Base-by-base conservation (phyloP, 1,140 invertebrate species). In the Potamilus streckersoni region DNA sequence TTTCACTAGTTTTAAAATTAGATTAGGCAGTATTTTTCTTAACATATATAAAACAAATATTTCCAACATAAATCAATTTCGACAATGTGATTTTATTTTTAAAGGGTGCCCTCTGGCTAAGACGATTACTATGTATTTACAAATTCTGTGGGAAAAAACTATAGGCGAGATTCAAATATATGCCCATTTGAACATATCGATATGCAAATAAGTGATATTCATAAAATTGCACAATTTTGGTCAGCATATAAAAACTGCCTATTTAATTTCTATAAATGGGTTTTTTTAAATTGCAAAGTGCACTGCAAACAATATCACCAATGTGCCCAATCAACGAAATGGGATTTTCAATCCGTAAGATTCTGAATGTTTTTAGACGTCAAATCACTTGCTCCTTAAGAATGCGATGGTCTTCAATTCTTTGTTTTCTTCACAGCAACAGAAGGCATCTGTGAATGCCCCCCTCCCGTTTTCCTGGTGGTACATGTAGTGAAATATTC, bases 341-440 rank as follows among this genome's bases (percentile, higher is more conserved):
- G 15, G 74, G 63, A 17, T 71, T 15, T 71, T 76, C 69, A 71
- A 62, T 76, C 38, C 11, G 4, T 55, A 71, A 38, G 38, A 76
- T 76, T 59, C 63, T 57, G 69, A 76, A 76, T 60, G 69, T 76
- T 67, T 76, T 76, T 27, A 76, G 63, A 16, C 69, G 49, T 14
- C 74, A 16, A 57, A 76, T 76, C 5, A 72, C 74, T 68, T 76
- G 74, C 56, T 72, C 69, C 61, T 68, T 72, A 4, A 77, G 23
- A 13, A 77, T 77, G 15, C 75, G 20, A 49, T 66, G 63, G 38
- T 77, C 69, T 61, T 64, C 69, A 57, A 72, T 71, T 23, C 59
- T 72, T 77, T 49, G 69, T 77, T 61, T 77, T 77, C 27, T 38
- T 15, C 3, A 77, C 75, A 61, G 20, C 27, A 49, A 67, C 73